phyloP scores from a whole-genome alignment of 2,888 invertebrate genomes.

The Dione vanillae region DNA sequence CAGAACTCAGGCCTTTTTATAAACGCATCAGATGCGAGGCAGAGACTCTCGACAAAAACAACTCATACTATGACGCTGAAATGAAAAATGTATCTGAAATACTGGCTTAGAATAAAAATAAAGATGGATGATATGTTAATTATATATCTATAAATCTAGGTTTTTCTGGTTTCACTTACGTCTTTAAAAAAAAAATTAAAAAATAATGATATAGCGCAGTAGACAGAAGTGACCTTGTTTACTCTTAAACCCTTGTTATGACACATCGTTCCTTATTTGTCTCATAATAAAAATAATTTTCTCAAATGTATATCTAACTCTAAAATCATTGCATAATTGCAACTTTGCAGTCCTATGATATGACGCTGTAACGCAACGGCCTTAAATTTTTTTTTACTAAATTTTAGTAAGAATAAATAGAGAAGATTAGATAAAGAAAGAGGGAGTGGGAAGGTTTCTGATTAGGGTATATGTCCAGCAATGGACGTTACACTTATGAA shows the following conservation, averaged over 20 bases:
- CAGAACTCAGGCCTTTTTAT: conserved; percentile 15
- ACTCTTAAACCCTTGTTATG: background rate
- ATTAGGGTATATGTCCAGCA: too few species aligned
- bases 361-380: too few species aligned
- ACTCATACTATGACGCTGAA: conserved; percentile 13
- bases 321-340: too few species aligned
- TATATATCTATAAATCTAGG: background rate
- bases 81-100: conserved; percentile 23
- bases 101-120: background rate
- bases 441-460: too few species aligned
- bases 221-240: background rate
- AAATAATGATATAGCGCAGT: background rate
- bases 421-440: too few species aligned
- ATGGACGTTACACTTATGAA: too few species aligned
- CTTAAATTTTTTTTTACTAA: too few species aligned
- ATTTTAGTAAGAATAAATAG: too few species aligned
- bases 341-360: too few species aligned
- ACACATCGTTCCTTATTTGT: background rate
- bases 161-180: too few species aligned
- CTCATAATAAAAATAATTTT: too few species aligned
- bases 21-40: conserved; percentile 24
- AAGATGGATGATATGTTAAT: background rate
- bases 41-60: conserved; percentile 18
- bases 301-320: background rate
- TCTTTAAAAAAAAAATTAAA: too few species aligned